phyloP scores from a whole-genome alignment of 2,888 invertebrate genomes.

The Epinotia ramella region DNA sequence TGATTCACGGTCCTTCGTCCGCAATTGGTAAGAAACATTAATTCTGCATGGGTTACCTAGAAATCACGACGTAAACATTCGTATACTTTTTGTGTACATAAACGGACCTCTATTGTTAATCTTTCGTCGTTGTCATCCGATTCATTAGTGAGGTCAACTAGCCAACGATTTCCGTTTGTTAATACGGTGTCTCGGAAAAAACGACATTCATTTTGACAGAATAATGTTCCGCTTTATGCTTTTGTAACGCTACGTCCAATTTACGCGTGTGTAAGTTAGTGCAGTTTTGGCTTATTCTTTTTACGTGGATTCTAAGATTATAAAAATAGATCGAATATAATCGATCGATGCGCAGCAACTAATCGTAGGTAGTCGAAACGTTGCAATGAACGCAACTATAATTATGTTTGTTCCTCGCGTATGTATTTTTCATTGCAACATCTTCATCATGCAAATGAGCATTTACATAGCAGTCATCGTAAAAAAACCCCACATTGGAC shows the following conservation, averaged over 20 bases:
- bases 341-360: background rate
- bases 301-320: background rate
- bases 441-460: conserved; percentile 48
- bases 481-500: conserved; percentile 63
- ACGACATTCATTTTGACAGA: background rate
- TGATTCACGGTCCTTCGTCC: conserved; percentile 52
- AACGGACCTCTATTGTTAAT: conserved; percentile 10
- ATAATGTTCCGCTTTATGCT: background rate
- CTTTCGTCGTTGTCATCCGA: background rate
- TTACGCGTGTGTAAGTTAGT: background rate
- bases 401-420: conserved; percentile 22
- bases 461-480: conserved; percentile 48
- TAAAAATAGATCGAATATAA: background rate
- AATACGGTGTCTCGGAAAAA: background rate
- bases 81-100: conserved; percentile 5
- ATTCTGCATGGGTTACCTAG: conserved; percentile 25
- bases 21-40: conserved; percentile 41
- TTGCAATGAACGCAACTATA: conserved; percentile 9
- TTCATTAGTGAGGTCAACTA: background rate
- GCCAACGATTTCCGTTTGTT: background rate
- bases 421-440: conserved; percentile 47
- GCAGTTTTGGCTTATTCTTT: background rate
- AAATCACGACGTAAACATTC: conserved; percentile 12
- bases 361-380: background rate
- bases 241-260: background rate